These are phyloP conservation scores for Euphonia xanthogaster DNA, from an alignment of 2,797 vertebrate genomes.

Conservation along the genomic window DNA sequence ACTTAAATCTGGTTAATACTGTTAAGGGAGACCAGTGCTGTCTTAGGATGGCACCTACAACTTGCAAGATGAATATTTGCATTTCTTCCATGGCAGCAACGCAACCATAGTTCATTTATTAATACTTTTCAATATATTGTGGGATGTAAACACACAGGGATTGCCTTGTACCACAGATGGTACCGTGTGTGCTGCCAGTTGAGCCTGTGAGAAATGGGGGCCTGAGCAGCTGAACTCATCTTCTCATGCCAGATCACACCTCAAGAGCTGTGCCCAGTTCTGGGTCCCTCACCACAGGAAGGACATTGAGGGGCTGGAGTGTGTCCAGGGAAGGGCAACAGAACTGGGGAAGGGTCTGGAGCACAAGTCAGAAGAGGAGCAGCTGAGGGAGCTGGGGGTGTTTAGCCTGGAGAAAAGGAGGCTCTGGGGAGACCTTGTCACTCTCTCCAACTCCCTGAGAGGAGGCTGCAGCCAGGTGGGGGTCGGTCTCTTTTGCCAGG, in stretches of 20 bases:
- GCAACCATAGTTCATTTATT: not conserved
- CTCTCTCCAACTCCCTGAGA: fast-evolving
- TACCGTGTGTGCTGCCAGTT: fast-evolving
- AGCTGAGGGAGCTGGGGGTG: not conserved
- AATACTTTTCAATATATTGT: not conserved
- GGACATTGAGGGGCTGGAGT: not conserved
- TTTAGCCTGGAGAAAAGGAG: not conserved
- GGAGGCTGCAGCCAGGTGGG: not conserved
- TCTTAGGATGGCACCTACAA: not conserved
- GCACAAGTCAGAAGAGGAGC: not conserved
- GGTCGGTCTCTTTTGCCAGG: fast-evolving
- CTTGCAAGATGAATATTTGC: not conserved
- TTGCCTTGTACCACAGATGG: not conserved
- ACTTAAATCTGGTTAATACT: not conserved
- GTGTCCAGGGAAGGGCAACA: fast-evolving
- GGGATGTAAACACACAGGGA: not conserved
- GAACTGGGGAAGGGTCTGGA: not conserved
- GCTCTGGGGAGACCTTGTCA: fast-evolving
- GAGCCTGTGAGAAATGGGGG: fast-evolving
- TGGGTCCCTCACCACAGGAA: not conserved
- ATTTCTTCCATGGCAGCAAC: not conserved
- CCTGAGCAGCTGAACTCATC: not conserved
- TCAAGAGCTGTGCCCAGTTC: fast-evolving
- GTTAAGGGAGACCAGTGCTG: not conserved
- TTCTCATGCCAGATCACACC: not conserved